Base-by-base conservation (phyloP, 1,140 invertebrate genomes). In the Centruroides vittatus region DNA sequence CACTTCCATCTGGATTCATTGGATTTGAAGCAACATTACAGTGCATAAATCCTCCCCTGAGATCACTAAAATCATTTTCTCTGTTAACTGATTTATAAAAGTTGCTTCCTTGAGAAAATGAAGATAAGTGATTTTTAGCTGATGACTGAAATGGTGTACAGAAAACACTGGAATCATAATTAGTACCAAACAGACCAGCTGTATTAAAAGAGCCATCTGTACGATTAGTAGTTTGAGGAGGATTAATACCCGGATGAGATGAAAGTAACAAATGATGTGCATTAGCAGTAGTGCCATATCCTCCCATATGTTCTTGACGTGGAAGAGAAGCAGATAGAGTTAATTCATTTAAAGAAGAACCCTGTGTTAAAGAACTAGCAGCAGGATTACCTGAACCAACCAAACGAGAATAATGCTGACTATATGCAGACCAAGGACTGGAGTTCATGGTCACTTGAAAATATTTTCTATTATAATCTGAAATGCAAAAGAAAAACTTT, bases 361-460 rank as follows among this genome's bases (percentile, higher is more conserved):
- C 35, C 12, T 61, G 62, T 3, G 60, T 9, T 8, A 65, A 47
- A 51, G 65, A 23, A 35, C 57, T 52, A 23, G 60, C 54, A 13
- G 65, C 47, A 50, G 65, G 61, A 62, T 63, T 66, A 34, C 58
- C 65, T 36, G 58, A 35, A 54, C 58, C 61, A 48, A 64, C 64
- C 46, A 67, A 49, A 5, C 66, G 57, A 12, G 64, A 61, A 48
- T 66, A 66, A 59, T 67, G 66, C 48, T 67, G 66, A 57, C 63
- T 64, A 57, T 67, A 67, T 34, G 66, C 61, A 55, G 66, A 63
- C 66, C 66, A 67, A 55, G 65, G 50, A 35, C 61, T 59, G 6
- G 66, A 58, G 49, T 65, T 61, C 64, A 65, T 65, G 62, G 36
- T 41, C 36, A 41, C 36, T 41, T 41, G 36, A 7, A 41, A 41